phyloP scores from a whole-genome alignment of 2,797 vertebrate genomes.

The Neosalanx taihuensis region DNA sequence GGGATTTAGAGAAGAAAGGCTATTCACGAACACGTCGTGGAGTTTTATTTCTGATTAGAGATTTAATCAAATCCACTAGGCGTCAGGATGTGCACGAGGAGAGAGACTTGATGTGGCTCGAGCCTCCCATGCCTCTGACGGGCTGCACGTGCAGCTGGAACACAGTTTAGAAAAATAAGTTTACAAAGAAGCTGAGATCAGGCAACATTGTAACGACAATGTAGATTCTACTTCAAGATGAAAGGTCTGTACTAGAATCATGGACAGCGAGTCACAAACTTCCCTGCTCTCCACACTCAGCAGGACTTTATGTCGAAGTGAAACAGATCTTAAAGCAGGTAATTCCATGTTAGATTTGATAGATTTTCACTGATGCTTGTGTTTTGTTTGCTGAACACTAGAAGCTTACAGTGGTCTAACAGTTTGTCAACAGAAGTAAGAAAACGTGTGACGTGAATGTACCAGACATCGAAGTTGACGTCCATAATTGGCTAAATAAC shows the following conservation, averaged over 20 bases:
- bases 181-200: neutral
- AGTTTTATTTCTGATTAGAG: too few species aligned
- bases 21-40: too few species aligned
- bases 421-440: too few species aligned
- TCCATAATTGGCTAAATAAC: too few species aligned
- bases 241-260: neutral
- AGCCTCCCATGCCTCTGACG: neutral
- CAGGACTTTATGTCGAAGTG: neutral
- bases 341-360: neutral
- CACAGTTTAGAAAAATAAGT: neutral
- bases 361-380: neutral
- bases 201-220: neutral
- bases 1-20: too few species aligned
- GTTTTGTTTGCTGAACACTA: neutral
- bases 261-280: constrained; percentile 4
- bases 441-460: too few species aligned
- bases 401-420: neutral
- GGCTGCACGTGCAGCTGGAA: neutral
- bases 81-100: neutral
- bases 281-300: neutral
- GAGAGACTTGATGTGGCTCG: neutral
- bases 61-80: constrained; percentile 7
- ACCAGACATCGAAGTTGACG: too few species aligned
- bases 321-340: neutral
- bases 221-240: neutral